Evolutionary conservation across 1,140 invertebrate species (phyloP).

Genomic region (Pseudomyrmex concolor): DNA sequence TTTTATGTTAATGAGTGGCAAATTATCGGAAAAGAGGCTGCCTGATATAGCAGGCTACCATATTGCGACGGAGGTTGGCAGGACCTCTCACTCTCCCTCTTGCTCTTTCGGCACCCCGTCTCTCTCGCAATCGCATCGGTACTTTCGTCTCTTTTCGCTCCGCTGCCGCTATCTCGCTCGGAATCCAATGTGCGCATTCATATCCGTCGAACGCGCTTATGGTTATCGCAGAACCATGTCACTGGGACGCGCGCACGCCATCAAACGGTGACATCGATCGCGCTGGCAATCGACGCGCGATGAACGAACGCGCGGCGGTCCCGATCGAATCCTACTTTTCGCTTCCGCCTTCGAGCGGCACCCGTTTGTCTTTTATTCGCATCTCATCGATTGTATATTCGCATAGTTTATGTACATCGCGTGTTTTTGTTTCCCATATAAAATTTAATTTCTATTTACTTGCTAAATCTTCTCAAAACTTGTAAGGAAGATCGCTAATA

Average conservation of each 20-base stretch:
- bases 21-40: conserved; percentile 82
- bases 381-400: background rate
- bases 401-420: no score
- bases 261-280: conserved; percentile 29
- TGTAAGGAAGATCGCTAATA: background rate
- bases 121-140: conserved; percentile 43
- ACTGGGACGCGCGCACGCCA: background rate
- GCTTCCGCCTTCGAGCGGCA: background rate
- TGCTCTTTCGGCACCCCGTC: conserved; percentile 38
- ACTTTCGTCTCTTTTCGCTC: conserved; percentile 52
- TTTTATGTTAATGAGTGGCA: conserved; percentile 80
- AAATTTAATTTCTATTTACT: no score
- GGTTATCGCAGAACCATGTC: conserved; percentile 46
- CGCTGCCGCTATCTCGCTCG: conserved; percentile 26
- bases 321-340: conserved; percentile 57
- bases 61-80: conserved; percentile 73
- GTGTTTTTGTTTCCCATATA: no score
- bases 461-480: background rate
- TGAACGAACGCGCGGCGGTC: conserved; percentile 33
- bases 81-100: conserved; percentile 62
- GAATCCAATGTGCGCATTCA: conserved; percentile 59
- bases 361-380: background rate
- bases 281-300: conserved; percentile 8
- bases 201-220: conserved; percentile 38
- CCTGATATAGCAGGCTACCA: conserved; percentile 76